phyloP scores from a whole-genome alignment of 2,113 vertebrate genomes.

The Anas platyrhynchos region DNA sequence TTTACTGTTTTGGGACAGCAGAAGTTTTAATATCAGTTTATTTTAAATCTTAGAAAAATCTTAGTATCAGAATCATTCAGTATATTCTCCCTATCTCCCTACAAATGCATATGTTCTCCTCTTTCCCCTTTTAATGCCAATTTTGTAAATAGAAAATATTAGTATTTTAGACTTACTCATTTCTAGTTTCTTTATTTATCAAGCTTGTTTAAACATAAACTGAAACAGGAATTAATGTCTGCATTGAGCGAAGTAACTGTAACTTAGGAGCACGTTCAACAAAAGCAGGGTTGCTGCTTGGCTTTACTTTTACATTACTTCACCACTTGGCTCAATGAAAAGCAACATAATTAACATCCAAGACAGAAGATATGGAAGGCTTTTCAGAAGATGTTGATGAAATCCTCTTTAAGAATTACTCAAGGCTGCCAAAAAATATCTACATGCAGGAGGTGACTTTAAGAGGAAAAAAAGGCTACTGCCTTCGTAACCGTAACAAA shows the following conservation, averaged over 20 bases:
- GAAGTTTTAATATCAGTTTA: neutral
- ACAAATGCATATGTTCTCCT: neutral
- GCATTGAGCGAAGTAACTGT: neutral
- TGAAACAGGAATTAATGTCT: neutral
- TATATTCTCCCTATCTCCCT: neutral
- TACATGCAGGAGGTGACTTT: neutral
- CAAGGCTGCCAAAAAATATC: neutral
- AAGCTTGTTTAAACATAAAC: neutral
- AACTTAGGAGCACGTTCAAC: neutral
- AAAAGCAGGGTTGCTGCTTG: neutral
- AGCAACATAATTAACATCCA: neutral
- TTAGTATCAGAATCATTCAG: neutral
- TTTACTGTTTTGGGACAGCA: neutral
- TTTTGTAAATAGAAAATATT: neutral
- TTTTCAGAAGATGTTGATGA: neutral
- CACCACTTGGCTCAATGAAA: neutral
- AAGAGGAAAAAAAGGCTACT: neutral
- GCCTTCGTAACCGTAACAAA: neutral
- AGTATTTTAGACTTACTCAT: neutral
- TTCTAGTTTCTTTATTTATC: neutral
- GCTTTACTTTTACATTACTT: neutral
- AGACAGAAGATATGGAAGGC: rapidly evolving
- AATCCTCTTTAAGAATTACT: neutral
- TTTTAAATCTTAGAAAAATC: neutral
- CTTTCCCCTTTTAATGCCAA: neutral